phyloP scores from a whole-genome alignment of 2,888 invertebrate species.

The Habroteleia sp. region DNA sequence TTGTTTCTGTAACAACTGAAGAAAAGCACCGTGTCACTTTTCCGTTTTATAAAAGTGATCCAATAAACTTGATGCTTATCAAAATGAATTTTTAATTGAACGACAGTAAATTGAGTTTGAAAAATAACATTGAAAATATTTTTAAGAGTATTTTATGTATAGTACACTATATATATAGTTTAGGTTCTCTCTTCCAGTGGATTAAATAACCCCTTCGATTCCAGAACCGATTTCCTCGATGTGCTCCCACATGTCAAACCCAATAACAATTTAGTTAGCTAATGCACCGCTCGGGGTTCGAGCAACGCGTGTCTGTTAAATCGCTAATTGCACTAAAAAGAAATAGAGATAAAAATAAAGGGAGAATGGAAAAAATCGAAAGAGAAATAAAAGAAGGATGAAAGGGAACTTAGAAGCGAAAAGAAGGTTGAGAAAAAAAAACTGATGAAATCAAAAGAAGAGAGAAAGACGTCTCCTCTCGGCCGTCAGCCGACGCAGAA shows the following conservation, averaged over 20 bases:
- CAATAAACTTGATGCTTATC: too few species aligned
- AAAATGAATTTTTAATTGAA: too few species aligned
- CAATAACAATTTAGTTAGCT: slow-evolving; percentile 76
- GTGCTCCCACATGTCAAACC: slow-evolving; percentile 61
- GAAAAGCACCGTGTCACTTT: too few species aligned
- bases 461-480: slow-evolving; percentile 67
- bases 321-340: slow-evolving; percentile 74
- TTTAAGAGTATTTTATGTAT: too few species aligned
- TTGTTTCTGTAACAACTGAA: too few species aligned
- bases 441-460: slow-evolving; percentile 25
- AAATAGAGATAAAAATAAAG: slow-evolving; percentile 6
- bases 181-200: too few species aligned
- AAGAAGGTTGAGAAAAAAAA: slow-evolving; percentile 47
- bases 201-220: background rate
- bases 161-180: too few species aligned
- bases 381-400: slow-evolving; percentile 12
- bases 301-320: slow-evolving; percentile 76
- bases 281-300: slow-evolving; percentile 70
- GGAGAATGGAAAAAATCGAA: background rate
- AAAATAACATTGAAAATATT: too few species aligned
- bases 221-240: slow-evolving; percentile 12
- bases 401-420: slow-evolving; percentile 29
- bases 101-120: too few species aligned
- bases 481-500: slow-evolving; percentile 64
- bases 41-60: too few species aligned